Percentiles rank a stretch among this genome's conserved stretches.
Conservation (phyloP, 2,888 invertebrate species). For the Eupithecia centaureata region DNA sequence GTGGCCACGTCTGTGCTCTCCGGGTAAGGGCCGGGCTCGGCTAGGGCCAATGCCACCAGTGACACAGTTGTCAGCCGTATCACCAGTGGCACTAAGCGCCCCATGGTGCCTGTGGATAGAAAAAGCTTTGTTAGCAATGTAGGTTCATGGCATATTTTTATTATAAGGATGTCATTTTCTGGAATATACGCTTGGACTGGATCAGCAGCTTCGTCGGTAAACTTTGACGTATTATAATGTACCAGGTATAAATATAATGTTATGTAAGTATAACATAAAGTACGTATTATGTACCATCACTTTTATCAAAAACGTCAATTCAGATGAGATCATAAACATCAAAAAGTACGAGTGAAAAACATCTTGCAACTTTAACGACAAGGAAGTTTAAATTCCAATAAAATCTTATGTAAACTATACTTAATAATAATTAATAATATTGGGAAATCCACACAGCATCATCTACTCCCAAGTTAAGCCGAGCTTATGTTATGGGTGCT, state of each 20-base stretch:
- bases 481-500: no score
- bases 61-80: conserved; percentile 69
- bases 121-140: conserved; percentile 6
- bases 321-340: no score
- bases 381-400: not conserved
- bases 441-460: no score
- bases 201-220: not conserved
- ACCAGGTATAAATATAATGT: no score
- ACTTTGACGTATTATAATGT: no score
- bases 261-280: no score
- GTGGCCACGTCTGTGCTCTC: conserved; percentile 41
- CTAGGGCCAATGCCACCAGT: conserved; percentile 78
- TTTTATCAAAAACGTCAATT: not conserved
- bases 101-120: conserved; percentile 66
- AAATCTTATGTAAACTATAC: not conserved
- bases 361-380: no score
- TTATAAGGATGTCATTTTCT: not conserved
- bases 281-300: no score
- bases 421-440: no score
- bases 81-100: conserved; percentile 77
- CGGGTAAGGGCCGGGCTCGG: conserved; percentile 57
- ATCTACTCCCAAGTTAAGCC: no score
- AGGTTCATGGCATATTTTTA: not conserved
- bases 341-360: no score
- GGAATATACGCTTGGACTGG: not conserved